phyloP scores from a whole-genome alignment of 2,797 vertebrate species.

The Sardinella longiceps region DNA sequence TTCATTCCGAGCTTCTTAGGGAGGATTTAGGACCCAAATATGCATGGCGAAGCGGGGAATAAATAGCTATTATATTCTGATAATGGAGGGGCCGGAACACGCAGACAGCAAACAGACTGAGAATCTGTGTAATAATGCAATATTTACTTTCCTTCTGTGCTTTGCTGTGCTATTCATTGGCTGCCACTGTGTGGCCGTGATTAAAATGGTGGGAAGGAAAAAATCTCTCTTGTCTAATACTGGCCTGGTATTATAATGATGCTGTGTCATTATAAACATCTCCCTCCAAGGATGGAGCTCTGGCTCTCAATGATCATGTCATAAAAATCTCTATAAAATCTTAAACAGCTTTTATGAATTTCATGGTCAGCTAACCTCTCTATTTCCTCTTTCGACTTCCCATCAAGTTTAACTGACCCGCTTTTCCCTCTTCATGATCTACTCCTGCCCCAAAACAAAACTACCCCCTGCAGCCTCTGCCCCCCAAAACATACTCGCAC shows the following conservation, averaged over 20 bases:
- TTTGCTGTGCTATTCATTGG: not conserved
- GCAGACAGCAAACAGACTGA: not conserved
- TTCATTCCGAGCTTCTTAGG: not conserved
- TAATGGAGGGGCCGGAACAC: not conserved
- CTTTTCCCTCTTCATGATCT: not conserved
- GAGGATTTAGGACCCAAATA: conserved; percentile 3
- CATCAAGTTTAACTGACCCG: conserved; percentile 1
- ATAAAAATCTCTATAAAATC: not conserved
- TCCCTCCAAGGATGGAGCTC: not conserved
- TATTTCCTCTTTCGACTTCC: not conserved
- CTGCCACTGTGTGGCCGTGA: not conserved
- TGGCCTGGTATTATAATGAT: not conserved
- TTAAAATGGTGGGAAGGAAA: not conserved
- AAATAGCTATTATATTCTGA: conserved; percentile 5
- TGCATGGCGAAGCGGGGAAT: conserved; percentile 6
- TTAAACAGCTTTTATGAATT: not conserved
- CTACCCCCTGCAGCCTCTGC: not conserved
- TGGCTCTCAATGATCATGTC: not conserved
- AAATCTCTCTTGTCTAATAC: not conserved
- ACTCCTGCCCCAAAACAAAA: not conserved
- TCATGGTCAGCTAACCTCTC: conserved; percentile 17
- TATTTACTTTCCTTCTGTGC: conserved; percentile 8
- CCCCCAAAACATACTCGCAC: conserved; percentile 15
- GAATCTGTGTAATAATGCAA: not conserved
- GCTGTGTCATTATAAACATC: not conserved